Conservation (phyloP, 2,113 vertebrate species). For the Cyanistes caeruleus region DNA sequence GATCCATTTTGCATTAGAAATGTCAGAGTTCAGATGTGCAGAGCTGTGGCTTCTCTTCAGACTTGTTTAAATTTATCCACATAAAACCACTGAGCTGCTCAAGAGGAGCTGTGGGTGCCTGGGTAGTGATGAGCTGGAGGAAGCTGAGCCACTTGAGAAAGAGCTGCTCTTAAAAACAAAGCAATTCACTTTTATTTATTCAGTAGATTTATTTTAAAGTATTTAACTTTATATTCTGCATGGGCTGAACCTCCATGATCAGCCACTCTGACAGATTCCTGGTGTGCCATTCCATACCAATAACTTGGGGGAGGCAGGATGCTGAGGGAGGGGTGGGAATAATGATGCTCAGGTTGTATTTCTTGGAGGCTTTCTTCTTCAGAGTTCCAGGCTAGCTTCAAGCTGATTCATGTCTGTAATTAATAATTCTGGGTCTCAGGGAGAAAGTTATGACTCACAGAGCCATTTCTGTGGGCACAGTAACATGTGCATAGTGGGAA, state of each 20-base stretch:
- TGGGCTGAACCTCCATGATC: not conserved
- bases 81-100: not conserved
- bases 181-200: not conserved
- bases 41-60: not conserved
- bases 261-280: not conserved
- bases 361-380: not conserved
- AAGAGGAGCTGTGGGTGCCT: not conserved
- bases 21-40: not conserved
- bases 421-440: not conserved
- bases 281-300: not conserved
- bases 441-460: not conserved
- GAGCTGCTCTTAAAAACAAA: not conserved
- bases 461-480: not conserved
- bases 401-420: not conserved
- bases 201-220: not conserved
- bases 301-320: not conserved
- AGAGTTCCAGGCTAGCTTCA: not conserved
- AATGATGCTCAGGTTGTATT: not conserved
- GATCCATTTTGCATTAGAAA: not conserved
- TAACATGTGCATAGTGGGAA: not conserved
- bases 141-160: not conserved
- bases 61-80: not conserved
- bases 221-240: not conserved
- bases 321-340: not conserved
- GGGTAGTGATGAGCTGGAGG: not conserved